Percentiles rank a stretch among this genome's conserved stretches.
These are phyloP conservation scores for Scaptomyza tumidula DNA, from an alignment of 2,888 invertebrate species.

Conservation along the genomic window DNA sequence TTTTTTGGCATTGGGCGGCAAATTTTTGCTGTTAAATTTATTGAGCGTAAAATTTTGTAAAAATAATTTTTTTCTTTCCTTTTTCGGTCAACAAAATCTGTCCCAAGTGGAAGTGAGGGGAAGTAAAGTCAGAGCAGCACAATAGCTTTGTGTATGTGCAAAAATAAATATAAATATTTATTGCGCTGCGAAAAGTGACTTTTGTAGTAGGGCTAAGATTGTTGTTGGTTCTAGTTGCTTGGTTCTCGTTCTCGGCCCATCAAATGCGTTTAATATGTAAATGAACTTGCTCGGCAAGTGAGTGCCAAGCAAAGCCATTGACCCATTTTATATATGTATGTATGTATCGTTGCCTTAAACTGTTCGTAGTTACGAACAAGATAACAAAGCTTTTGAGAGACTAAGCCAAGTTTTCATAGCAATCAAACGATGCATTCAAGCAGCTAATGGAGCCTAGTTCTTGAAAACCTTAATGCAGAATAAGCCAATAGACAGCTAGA, in stretches of 20 bases:
- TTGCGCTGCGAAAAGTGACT: slow-evolving; percentile 53
- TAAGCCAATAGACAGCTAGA: background rate
- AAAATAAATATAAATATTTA: slow-evolving; percentile 80
- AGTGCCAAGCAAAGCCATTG: slow-evolving; percentile 48
- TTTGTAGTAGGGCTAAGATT: slow-evolving; percentile 27
- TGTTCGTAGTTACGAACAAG: slow-evolving; percentile 37
- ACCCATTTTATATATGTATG: slow-evolving; percentile 54
- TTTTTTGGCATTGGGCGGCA: slow-evolving; percentile 59
- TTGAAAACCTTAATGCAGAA: slow-evolving; percentile 4
- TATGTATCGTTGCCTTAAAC: slow-evolving; percentile 28
- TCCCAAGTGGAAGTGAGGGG: background rate
- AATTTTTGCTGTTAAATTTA: slow-evolving; percentile 66
- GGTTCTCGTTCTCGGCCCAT: slow-evolving; percentile 22
- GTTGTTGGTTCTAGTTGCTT: slow-evolving; percentile 8
- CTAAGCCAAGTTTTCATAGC: slow-evolving; percentile 29
- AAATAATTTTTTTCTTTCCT: slow-evolving; percentile 46
- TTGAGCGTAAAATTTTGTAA: slow-evolving; percentile 77
- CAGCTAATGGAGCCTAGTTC: slow-evolving; percentile 24
- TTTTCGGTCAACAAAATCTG: slow-evolving; percentile 27
- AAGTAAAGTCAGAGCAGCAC: background rate
- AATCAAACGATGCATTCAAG: slow-evolving; percentile 60
- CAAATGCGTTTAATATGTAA: slow-evolving; percentile 65
- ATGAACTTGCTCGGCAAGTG: slow-evolving; percentile 43
- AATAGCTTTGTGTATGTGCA: slow-evolving; percentile 48
- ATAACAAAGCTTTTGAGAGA: slow-evolving; percentile 28